These are phyloP conservation scores for Stenchaetothrips biformis DNA, from an alignment of 2,888 invertebrate genomes.

Conservation along the genomic window DNA sequence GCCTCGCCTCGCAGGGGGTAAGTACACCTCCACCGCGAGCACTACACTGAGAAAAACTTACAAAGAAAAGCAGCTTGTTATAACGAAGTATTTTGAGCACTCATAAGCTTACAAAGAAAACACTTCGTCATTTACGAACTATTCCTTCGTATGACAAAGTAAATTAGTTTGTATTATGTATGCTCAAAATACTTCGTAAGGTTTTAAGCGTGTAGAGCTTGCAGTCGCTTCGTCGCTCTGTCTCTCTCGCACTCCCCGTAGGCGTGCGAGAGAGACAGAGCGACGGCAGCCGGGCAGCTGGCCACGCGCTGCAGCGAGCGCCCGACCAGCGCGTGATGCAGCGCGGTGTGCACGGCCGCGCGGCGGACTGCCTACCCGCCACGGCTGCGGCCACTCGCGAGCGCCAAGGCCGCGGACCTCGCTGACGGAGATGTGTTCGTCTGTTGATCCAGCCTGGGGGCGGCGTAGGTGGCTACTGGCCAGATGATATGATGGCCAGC, in stretches of 20 bases:
- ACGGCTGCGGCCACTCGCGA: conserved; percentile 47
- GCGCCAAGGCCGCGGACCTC: conserved; percentile 42
- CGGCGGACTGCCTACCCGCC: background rate
- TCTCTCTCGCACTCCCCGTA: too few species aligned
- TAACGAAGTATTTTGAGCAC: too few species aligned
- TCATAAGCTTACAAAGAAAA: too few species aligned
- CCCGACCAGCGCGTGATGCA: conserved; percentile 34
- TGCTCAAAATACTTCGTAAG: too few species aligned
- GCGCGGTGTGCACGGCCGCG: conserved; percentile 42
- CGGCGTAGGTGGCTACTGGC: conserved; percentile 55
- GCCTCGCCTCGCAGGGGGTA: conserved; percentile 42
- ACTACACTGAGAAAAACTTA: background rate
- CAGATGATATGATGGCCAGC: conserved; percentile 75
- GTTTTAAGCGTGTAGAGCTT: too few species aligned
- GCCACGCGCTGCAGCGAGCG: conserved; percentile 27
- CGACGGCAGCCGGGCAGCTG: conserved; percentile 30
- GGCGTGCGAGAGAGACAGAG: too few species aligned
- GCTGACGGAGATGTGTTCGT: conserved; percentile 30
- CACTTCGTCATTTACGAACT: too few species aligned
- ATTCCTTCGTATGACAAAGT: too few species aligned
- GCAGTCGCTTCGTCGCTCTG: too few species aligned
- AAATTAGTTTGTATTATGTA: too few species aligned
- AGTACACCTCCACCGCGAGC: conserved; percentile 39
- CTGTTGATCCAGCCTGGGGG: conserved; percentile 11
- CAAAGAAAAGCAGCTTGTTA: too few species aligned